Evolutionary conservation across 2,888 invertebrate species (phyloP), one percentile per base, ranked within the genome.

Genomic region (Heliconius ethilla): DNA sequence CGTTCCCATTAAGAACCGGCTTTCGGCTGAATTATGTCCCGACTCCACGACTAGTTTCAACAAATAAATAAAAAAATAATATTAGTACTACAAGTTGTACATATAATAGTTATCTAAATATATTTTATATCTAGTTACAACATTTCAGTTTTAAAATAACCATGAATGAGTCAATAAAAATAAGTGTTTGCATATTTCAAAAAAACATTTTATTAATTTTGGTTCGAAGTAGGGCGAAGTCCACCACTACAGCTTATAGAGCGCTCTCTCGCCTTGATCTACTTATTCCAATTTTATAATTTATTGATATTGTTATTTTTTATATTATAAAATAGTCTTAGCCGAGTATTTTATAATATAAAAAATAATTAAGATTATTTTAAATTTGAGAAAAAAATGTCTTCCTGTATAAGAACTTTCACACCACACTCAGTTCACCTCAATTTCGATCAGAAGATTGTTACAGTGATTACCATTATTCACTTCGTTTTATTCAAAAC

Each of bases 241-340:
- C 72, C 45, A 63, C 33, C 3, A 59, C n/a, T 45, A 70, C 59
- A 77, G 63, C 59, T 70, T 67, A 75, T 59, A 79, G 70, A 79
- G 69, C 77, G 75, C 62, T 73, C 70, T 37, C 70, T 33, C 66
- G 67, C 79, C 79, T 79, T 79, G 79, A 78, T 69, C 79, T 74
- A 75, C 65, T 75, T 78, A 77, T 74, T 78, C 73, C 62, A 55
- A 55, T 59, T 72, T 73, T 40, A 73, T 10, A 59, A 73, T 73
- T 63, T 73, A 73, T 40, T 63, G 7, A 40, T 62, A 59, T 27
- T 25, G 25, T 40, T 63, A 63, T 62, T 37, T 74, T 74, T 63
- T 45, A 63, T 27, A 63, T 72, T 72, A 33, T 59, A 63, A 40
- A 40, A 40, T 22, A 63, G 18, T 63, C 25, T 27, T 0, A n/a